Conservation (phyloP, 2,113 vertebrate genomes). For the Corythaixoides concolor region DNA sequence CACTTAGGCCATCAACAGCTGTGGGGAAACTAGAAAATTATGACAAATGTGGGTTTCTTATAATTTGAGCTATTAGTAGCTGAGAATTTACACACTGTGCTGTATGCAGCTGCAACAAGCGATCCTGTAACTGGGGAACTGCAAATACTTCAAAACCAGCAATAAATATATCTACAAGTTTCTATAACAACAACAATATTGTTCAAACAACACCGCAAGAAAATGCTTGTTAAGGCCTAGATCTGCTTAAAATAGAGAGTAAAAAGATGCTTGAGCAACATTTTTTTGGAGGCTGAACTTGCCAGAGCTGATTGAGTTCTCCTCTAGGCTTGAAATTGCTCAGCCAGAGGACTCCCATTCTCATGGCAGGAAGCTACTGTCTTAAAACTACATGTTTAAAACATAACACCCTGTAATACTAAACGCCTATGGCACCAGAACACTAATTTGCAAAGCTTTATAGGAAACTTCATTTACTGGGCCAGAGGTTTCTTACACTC, state of each 20-base stretch:
- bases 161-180: constrained; percentile 7
- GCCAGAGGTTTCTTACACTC: not conserved
- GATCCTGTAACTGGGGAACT: not conserved
- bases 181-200: not conserved
- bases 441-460: not conserved
- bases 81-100: not conserved
- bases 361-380: not conserved
- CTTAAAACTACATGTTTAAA: not conserved
- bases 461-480: not conserved
- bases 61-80: not conserved
- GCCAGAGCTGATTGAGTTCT: not conserved
- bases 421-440: not conserved
- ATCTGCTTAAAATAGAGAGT: not conserved
- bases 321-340: not conserved
- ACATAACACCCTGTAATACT: not conserved
- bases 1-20: not conserved
- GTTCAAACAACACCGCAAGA: not conserved
- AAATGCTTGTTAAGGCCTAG: not conserved
- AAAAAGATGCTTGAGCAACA: not conserved
- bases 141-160: not conserved
- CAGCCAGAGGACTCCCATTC: not conserved
- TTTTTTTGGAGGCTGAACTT: not conserved
- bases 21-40: not conserved
- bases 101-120: not conserved
- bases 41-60: not conserved